A percentile compares a stretch with the other conserved stretches of the same genome.
These are phyloP conservation scores for Globodera rostochiensis DNA, from an alignment of 1,140 invertebrate species.

Conservation along the genomic window DNA sequence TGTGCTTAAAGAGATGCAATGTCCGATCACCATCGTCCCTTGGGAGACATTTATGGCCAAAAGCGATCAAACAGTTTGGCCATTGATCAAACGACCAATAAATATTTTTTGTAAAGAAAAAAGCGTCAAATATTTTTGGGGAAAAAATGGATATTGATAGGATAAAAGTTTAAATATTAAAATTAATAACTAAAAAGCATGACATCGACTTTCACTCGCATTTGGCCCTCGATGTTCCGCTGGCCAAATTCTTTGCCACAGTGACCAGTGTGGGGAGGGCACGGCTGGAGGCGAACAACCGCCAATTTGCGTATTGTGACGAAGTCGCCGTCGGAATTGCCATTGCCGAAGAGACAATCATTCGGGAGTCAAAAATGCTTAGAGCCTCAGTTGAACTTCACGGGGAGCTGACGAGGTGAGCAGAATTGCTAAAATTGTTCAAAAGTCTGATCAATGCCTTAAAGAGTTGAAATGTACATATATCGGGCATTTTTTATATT, in stretches of 20 bases:
- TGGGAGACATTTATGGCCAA: constrained; percentile 36
- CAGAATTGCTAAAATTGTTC: not conserved
- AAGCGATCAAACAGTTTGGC: constrained; percentile 34
- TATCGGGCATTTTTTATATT: no score
- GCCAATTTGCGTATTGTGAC: constrained; percentile 62
- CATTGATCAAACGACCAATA: constrained; percentile 25
- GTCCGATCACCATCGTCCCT: constrained; percentile 36
- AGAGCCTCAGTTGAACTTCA: constrained; percentile 56
- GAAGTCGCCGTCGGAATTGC: constrained; percentile 58
- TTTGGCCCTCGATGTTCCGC: constrained; percentile 51
- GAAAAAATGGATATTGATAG: not conserved
- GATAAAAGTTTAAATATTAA: not conserved
- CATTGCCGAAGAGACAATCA: constrained; percentile 53
- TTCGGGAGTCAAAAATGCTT: constrained; percentile 48
- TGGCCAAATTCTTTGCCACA: constrained; percentile 55
- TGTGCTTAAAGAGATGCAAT: constrained; percentile 42
- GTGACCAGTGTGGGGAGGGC: constrained; percentile 53
- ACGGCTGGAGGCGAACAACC: constrained; percentile 36
- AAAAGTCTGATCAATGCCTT: not conserved
- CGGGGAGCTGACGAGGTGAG: constrained; percentile 52
- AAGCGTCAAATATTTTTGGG: no score
- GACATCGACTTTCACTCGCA: constrained; percentile 60
- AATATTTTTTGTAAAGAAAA: no score
- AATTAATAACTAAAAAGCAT: not conserved
- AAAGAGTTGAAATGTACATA: no score